These are phyloP conservation scores for Brachyrhaphis roseni DNA, from an alignment of 2,797 vertebrate species.

Conservation along the genomic window DNA sequence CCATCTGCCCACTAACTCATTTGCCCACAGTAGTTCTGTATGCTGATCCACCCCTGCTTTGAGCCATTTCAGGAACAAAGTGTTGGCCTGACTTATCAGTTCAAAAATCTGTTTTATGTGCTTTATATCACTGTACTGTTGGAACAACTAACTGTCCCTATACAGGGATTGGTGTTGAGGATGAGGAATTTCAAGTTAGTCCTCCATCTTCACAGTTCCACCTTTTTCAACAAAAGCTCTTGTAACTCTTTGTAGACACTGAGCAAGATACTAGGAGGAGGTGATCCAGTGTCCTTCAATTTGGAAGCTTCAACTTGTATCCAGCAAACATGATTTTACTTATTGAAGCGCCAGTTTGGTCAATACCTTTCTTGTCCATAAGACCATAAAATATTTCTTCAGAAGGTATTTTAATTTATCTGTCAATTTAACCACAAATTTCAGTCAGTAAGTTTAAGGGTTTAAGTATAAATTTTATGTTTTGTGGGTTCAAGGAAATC, in stretches of 20 bases:
- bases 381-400: background rate
- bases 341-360: background rate
- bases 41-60: too few species aligned
- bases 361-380: background rate
- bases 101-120: background rate
- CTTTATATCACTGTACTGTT: background rate
- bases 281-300: background rate
- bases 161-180: background rate
- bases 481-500: background rate
- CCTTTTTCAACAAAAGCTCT: background rate
- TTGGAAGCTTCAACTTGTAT: background rate
- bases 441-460: background rate
- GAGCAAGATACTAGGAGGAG: background rate
- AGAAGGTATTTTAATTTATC: background rate
- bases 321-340: background rate
- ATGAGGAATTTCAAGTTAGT: background rate
- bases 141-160: background rate
- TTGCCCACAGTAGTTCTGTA: too few species aligned
- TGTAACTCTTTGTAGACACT: background rate
- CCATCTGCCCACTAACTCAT: too few species aligned
- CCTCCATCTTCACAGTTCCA: background rate
- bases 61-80: background rate
- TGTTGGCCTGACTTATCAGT: background rate
- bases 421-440: background rate
- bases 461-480: background rate